Percentiles rank a stretch among this genome's conserved stretches.
phyloP scores from a whole-genome alignment of 2,113 vertebrate species.

The Nothocercus nigrocapillus region DNA sequence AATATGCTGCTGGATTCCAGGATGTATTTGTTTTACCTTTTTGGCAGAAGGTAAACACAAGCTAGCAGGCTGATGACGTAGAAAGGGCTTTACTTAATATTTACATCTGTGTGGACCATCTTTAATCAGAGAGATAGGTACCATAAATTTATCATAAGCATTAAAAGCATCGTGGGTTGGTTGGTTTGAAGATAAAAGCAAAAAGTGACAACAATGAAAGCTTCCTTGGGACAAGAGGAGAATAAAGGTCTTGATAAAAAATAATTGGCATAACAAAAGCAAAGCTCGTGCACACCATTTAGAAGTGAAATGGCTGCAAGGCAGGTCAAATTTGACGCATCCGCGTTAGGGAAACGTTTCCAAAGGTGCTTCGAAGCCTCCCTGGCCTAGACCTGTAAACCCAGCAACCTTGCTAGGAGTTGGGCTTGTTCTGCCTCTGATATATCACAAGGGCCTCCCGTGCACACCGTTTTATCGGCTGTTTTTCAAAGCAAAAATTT shows the following conservation, averaged over 20 bases:
- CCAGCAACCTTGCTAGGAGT: background rate
- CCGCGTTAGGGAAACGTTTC: background rate
- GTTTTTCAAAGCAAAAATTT: background rate
- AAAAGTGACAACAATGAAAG: background rate
- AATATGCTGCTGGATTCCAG: conserved; percentile 60
- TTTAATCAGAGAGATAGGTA: conserved; percentile 16
- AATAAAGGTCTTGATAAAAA: background rate
- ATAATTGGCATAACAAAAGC: background rate
- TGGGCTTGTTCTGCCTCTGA: background rate
- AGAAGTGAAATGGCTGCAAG: background rate
- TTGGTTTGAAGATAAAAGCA: background rate
- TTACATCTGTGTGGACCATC: background rate
- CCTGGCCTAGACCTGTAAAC: background rate
- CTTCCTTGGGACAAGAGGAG: background rate
- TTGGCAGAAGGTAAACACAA: conserved; percentile 60
- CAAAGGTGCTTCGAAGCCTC: background rate
- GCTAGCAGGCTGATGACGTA: background rate
- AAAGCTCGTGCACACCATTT: background rate
- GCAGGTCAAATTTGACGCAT: background rate
- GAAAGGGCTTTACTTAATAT: conserved; percentile 24
- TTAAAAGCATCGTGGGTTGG: background rate
- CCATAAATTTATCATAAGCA: background rate
- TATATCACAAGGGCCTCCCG: rapidly evolving
- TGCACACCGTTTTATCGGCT: background rate
- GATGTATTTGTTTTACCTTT: conserved; percentile 41